phyloP scores from a whole-genome alignment of 2,888 invertebrate species.

The Dusona sp. region DNA sequence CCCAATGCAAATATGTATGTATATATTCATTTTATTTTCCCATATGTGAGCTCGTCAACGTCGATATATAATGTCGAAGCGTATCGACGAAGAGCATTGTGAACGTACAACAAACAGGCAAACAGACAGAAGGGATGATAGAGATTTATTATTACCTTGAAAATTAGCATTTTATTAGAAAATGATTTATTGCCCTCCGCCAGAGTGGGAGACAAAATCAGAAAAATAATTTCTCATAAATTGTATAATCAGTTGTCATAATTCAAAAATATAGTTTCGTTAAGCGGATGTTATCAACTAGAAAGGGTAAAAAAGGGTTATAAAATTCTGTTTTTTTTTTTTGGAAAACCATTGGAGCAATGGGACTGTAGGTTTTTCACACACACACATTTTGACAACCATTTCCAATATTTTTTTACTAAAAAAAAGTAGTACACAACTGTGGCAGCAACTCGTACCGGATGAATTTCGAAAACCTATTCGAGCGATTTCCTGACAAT shows the following conservation, averaged over 20 bases:
- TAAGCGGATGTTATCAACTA: no score
- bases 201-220: not conserved
- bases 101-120: not conserved
- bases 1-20: not conserved
- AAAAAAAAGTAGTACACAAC: no score
- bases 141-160: conserved; percentile 15
- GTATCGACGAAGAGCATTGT: conserved; percentile 1
- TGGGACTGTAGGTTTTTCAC: no score
- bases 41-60: conserved; percentile 39
- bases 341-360: no score
- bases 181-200: conserved; percentile 28
- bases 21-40: not conserved
- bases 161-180: conserved; percentile 29
- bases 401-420: no score
- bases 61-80: not conserved
- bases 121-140: not conserved
- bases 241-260: not conserved
- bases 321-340: no score
- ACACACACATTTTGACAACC: no score
- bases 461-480: no score
- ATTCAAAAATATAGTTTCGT: not conserved
- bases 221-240: not conserved
- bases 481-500: no score
- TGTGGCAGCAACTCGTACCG: no score
- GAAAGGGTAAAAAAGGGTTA: not conserved